Evolutionary conservation across 2,113 vertebrate species (phyloP), one percentile per base, ranked within the genome.

Genomic region (Urocolius indicus): DNA sequence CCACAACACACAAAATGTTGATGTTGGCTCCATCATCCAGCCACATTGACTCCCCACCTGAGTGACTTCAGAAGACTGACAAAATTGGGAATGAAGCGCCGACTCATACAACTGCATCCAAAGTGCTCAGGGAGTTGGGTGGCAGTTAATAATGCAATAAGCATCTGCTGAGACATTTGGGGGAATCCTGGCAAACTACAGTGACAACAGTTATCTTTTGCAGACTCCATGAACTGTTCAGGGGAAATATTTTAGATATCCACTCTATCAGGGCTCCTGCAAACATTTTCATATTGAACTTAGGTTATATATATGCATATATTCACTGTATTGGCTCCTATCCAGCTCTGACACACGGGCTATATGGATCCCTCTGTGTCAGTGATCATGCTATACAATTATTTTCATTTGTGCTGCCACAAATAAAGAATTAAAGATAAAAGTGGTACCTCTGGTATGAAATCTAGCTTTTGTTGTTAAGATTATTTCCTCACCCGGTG

Each of bases 401-500:
- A 84, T 80, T 92, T 88, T 88, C 24, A 72, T 81, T 74, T 92
- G 36, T 75, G 41, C 52, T 92, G 85, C 87, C 78, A 95, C 79
- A 95, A 83, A 91, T 76, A 80, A 79, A 87, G 49, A 76, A 79
- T 54, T 88, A 88, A 77, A 84, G 65, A 77, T 71, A 83, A 79
- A 95, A 95, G 49, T 65, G 13, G 71, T 81, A 91, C 74, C 89
- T 95, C 77, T 78, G 54, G 58, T 78, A 87, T 82, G 89, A 94
- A 95, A 95, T 69, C 32, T 91, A 90, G 63, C 75, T 95, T 91
- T 90, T 87, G 67, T 94, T 93, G 74, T 83, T 74, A 68, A 93
- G 68, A 95, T 90, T 88, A 95, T 74, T 94, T 95, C 72, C 36
- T 85, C 91, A 87, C 34, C 87, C 87, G 73, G 41, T 85, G 91